Evolutionary conservation across 2,797 vertebrate genomes (phyloP), one percentile per base, ranked within the genome.

Genomic region (Chloroceryle inda): DNA sequence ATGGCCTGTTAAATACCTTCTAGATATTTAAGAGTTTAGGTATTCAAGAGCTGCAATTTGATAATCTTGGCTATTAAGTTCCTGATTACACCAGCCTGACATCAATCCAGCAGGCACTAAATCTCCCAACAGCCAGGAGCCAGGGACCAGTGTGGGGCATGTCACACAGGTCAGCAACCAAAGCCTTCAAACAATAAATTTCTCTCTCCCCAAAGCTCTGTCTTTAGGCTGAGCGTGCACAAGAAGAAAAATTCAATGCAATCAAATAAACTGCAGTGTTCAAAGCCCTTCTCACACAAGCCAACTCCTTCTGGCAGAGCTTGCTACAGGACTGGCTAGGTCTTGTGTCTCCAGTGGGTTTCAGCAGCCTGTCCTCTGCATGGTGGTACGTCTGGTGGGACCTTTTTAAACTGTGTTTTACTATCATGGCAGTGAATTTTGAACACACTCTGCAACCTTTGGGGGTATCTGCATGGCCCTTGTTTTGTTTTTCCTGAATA

Each of bases 401-500:
- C 59, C 52, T 82, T 78, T 42, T 61, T 61, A 72, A 50, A 55
- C 63, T 13, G 64, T 20, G 75, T 49, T 73, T 88, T 47, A 9
- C 62, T 55, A 35, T 10, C 11, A 5, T 4, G 11, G 13, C 78
- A 88, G 74, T 47, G 88, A 79, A 94, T 95, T 94, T 19, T 76
- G 80, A 89, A 40, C 19, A 45, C 29, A 4, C 23, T 82, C 53
- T 82, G 85, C 67, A 89, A 94, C 95, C 96, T 97, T 63, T 92
- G 49, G 67, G 89, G 93, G 59, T 96, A 95, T 94, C 94, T 95
- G 89, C 63, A 38, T 67, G 59, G 88, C 82, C 74, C 86, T 81
- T 77, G 69, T 88, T 97, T 94, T 94, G 85, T 86, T 92, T 22
- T 79, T 68, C 52, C 71, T 94, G 89, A 96, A 71, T 27, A 82